phyloP scores from a whole-genome alignment of 2,888 invertebrate species.

The Stegophylla sp. region DNA sequence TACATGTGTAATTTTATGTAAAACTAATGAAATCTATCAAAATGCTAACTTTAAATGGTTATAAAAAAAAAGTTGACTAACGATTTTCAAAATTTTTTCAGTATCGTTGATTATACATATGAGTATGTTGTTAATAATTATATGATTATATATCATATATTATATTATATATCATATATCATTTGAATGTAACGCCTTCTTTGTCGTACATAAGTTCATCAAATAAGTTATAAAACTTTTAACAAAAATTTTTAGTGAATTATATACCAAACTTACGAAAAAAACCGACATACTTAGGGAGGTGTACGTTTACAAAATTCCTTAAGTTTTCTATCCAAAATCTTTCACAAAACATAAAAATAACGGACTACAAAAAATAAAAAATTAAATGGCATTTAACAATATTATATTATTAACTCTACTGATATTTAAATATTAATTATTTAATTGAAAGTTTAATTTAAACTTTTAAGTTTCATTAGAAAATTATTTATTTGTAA shows the following conservation, averaged over 20 bases:
- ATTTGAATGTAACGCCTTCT: conserved; percentile 21
- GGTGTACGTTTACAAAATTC: conserved; percentile 17
- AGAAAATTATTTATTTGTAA: neutral
- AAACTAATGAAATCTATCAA: too few relatives aligned
- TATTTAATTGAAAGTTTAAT: too few relatives aligned
- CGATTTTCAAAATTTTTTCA: too few relatives aligned
- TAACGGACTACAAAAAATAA: neutral
- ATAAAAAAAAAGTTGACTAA: too few relatives aligned
- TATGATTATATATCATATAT: too few relatives aligned
- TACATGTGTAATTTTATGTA: too few relatives aligned
- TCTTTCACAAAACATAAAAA: neutral
- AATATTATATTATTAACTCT: neutral
- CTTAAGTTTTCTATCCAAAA: conserved; percentile 6
- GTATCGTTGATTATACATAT: too few relatives aligned
- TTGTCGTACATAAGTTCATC: conserved; percentile 2
- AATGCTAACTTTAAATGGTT: too few relatives aligned
- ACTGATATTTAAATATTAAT: neutral
- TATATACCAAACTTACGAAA: conserved; percentile 41
- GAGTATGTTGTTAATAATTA: too few relatives aligned
- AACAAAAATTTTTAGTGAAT: conserved; percentile 23
- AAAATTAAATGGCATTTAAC: neutral
- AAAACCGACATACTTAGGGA: conserved; percentile 24
- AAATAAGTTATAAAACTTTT: conserved; percentile 48
- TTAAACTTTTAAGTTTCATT: neutral
- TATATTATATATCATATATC: conserved; percentile 28